These are phyloP conservation scores for Ischnus inquisitorius DNA, from an alignment of 2,888 invertebrate species.

Conservation along the genomic window DNA sequence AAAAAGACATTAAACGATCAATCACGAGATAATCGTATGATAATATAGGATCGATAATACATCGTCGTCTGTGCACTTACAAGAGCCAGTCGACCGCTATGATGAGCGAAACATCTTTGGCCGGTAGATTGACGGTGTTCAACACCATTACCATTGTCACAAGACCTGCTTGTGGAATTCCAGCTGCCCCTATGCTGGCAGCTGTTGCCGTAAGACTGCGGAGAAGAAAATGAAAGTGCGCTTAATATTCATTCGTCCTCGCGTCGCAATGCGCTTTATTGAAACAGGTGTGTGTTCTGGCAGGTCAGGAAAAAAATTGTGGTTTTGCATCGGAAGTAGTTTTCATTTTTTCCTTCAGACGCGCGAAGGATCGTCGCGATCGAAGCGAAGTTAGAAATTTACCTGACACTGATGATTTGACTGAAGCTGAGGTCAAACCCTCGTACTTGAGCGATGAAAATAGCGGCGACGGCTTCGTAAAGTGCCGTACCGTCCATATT, in stretches of 20 bases:
- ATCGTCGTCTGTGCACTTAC: slow-evolving; percentile 87
- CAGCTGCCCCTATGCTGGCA: slow-evolving; percentile 98
- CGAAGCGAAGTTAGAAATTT: slow-evolving; percentile 69
- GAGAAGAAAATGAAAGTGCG: slow-evolving; percentile 14
- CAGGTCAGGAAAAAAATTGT: neutral
- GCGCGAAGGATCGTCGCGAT: neutral
- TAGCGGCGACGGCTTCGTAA: slow-evolving; percentile 98
- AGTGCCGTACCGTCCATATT: slow-evolving; percentile 99
- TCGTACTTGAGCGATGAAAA: slow-evolving; percentile 97
- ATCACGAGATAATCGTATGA: slow-evolving; percentile 37
- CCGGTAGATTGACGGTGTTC: slow-evolving; percentile 95
- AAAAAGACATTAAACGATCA: slow-evolving; percentile 15
- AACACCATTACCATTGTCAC: slow-evolving; percentile 99
- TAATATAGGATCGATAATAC: neutral
- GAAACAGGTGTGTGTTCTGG: neutral
- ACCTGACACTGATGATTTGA: slow-evolving; percentile 97
- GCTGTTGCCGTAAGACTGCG: slow-evolving; percentile 97
- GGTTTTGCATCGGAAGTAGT: neutral
- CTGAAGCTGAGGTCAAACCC: slow-evolving; percentile 93
- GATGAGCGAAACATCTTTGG: slow-evolving; percentile 95
- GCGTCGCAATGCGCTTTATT: neutral
- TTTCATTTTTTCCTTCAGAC: neutral
- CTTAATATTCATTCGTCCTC: neutral
- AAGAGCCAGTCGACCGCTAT: slow-evolving; percentile 97
- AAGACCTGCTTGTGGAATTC: slow-evolving; percentile 97